These are phyloP conservation scores for Amiota communis DNA, from an alignment of 2,888 invertebrate species.

Conservation along the genomic window DNA sequence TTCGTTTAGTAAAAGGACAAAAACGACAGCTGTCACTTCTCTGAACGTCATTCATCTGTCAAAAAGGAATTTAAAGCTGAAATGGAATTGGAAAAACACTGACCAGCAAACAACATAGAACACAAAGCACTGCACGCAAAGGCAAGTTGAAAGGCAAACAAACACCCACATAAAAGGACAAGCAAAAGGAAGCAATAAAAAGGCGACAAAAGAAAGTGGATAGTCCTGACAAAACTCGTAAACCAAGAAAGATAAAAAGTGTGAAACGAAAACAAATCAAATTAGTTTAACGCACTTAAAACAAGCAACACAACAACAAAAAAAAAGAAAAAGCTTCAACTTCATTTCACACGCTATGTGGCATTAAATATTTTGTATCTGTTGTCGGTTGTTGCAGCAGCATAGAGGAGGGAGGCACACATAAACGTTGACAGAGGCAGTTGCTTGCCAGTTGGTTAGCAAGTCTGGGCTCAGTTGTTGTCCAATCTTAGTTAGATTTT, in stretches of 20 bases:
- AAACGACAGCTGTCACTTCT: conserved; percentile 18
- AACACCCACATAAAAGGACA: neutral
- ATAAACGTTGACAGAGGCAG: neutral
- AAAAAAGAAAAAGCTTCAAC: neutral
- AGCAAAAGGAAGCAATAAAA: neutral
- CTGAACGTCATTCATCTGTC: conserved; percentile 23
- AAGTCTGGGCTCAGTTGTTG: neutral
- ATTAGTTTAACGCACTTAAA: neutral
- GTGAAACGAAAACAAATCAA: neutral
- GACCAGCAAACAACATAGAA: neutral
- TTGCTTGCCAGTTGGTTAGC: neutral
- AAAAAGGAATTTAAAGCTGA: conserved; percentile 23
- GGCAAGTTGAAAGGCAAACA: neutral
- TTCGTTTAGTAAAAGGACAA: neutral
- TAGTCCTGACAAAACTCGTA: neutral
- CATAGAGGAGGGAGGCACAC: neutral
- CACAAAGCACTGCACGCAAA: neutral
- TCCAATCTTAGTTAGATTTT: neutral
- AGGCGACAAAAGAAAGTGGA: neutral
- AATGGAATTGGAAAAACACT: conserved; percentile 17
- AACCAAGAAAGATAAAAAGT: neutral
- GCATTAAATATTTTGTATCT: conserved; percentile 30
- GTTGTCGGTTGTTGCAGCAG: neutral
- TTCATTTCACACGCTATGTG: conserved; percentile 44
- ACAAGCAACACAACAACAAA: neutral